These are phyloP conservation scores for Chionodraco myersi DNA, from an alignment of 2,113 vertebrate genomes.

Conservation along the genomic window DNA sequence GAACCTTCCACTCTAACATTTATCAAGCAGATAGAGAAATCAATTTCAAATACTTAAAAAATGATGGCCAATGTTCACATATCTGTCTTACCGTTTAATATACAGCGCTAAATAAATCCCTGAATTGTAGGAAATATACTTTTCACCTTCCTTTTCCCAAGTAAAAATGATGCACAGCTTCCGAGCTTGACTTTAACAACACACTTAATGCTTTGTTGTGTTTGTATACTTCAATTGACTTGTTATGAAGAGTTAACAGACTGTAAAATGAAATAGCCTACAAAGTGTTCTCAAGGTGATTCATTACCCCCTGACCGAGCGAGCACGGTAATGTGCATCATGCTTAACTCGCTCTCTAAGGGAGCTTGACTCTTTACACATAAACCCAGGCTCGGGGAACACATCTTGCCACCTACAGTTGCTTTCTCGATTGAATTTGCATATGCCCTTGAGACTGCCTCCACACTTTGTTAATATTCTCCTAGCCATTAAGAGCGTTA, in stretches of 20 bases:
- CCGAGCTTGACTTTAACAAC: neutral
- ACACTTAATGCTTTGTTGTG: slow-evolving; percentile 8
- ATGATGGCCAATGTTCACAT: neutral
- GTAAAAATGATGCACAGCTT: neutral
- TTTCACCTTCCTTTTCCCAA: neutral
- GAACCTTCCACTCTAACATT: slow-evolving; percentile 16
- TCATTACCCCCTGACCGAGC: slow-evolving; percentile 32
- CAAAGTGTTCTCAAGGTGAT: slow-evolving; percentile 51
- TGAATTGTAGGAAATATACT: neutral
- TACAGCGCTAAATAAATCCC: slow-evolving; percentile 1
- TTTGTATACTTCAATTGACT: slow-evolving; percentile 31
- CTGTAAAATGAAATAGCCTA: slow-evolving; percentile 48
- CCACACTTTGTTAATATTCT: slow-evolving; percentile 75
- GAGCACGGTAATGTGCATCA: slow-evolving; percentile 33
- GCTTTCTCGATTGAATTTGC: slow-evolving; percentile 69
- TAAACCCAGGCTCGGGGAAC: slow-evolving; percentile 9
- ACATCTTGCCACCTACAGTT: slow-evolving; percentile 59
- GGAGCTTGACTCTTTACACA: slow-evolving; percentile 15
- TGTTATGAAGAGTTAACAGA: slow-evolving; percentile 44
- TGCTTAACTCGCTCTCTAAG: slow-evolving; percentile 18
- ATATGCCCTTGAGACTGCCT: slow-evolving; percentile 71
- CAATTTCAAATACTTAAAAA: slow-evolving; percentile 16
- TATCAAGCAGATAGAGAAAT: slow-evolving; percentile 15
- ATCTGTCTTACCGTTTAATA: neutral
- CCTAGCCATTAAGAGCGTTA: slow-evolving; percentile 74